phyloP scores from a whole-genome alignment of 2,797 vertebrate genomes.

The Phrynocephalus guinanensis region DNA sequence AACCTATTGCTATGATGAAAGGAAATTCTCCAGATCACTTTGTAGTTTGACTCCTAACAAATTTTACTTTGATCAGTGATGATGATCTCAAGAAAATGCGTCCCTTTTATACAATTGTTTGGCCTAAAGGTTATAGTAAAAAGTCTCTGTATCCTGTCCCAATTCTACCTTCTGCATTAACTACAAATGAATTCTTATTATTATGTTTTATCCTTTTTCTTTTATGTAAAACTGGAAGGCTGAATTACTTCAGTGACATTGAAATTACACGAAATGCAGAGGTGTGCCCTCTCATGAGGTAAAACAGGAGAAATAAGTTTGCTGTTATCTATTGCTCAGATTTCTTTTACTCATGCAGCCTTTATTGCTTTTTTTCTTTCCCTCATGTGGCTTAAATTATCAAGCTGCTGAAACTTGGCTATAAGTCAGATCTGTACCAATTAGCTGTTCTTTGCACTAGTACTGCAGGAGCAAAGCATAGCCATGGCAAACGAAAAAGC shows the following conservation, averaged over 20 bases:
- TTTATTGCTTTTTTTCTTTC: neutral
- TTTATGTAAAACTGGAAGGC: slow-evolving; percentile 5
- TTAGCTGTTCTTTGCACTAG: no score
- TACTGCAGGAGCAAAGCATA: no score
- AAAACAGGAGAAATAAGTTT: neutral
- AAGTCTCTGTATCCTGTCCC: neutral
- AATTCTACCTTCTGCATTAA: slow-evolving; percentile 39
- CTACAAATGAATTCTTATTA: neutral
- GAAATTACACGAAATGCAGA: neutral
- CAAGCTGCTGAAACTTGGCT: neutral
- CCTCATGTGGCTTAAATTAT: neutral
- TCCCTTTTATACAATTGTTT: slow-evolving; percentile 48
- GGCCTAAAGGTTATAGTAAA: neutral
- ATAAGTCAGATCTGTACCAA: neutral
- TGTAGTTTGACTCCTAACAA: slow-evolving; percentile 15
- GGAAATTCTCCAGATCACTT: slow-evolving; percentile 24
- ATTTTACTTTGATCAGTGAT: slow-evolving; percentile 36
- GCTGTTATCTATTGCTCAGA: neutral
- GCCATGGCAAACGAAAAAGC: no score
- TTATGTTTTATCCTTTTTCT: slow-evolving; percentile 22
- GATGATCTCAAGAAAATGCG: slow-evolving; percentile 32
- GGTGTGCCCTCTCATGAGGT: neutral
- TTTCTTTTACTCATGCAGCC: neutral
- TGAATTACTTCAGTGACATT: no score
- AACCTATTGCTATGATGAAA: neutral